Evolutionary conservation across 1,140 invertebrate genomes (phyloP), one percentile per base, ranked within the genome.

Genomic region (Drosophila littoralis): DNA sequence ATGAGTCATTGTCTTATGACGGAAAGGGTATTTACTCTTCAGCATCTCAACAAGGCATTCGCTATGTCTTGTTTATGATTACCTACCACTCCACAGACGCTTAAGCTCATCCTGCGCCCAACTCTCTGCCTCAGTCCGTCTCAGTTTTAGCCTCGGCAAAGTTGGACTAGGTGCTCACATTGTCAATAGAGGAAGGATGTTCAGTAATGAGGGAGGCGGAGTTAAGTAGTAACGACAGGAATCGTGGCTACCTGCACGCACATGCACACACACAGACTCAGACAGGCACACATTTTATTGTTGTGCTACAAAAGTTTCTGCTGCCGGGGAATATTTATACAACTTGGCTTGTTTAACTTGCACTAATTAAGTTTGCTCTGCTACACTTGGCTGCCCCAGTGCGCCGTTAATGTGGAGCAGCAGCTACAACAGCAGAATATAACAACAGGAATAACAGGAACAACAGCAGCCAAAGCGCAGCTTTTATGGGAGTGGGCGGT

Each of bases 331-430:
- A 81, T 84, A 84, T 84, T 84, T 84, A 86, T 86, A 86, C 81
- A 84, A 84, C 74, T 84, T 84, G 81, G 69, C 75, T 78, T 84
- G 81, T 86, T 84, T 84, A 84, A 84, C 81, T 84, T 86, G 82
- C 78, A 86, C 81, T 84, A 84, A 84, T 84, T 84, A 84, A 84
- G 81, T 84, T 84, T 84, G 78, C 82, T 80, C 78, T 71, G 82
- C 82, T 67, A 86, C 82, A 84, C 81, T 86, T 73, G 82, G 79
- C 69, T 81, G 82, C 75, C 70, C 78, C 64, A 58, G 52, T 43
- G 59, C 68, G 74, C 36, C 63, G 52, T 72, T 72, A 72, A 72
- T 66, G 69, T 55, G 68, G 33, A 54, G 40, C 69, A 71, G 54
- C 55, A 65, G 54, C 59, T 45, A 43, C 45, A 55, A 36, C 40